Evolutionary conservation across 1,140 invertebrate species (phyloP), one percentile per base, ranked within the genome.

Genomic region (Dendroctonus ponderosae): DNA sequence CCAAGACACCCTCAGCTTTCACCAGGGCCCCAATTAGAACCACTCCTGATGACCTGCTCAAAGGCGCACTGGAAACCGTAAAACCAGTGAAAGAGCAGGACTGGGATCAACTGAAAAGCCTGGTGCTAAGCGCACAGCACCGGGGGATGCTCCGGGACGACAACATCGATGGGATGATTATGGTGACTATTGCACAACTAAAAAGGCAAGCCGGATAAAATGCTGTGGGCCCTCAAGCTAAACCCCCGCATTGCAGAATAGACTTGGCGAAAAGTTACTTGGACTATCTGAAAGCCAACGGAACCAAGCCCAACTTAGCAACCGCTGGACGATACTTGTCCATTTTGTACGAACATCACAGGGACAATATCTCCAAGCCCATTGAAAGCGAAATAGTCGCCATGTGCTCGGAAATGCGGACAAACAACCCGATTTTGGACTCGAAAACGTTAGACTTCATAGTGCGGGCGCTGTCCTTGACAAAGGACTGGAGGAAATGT

Each of bases 401-500:
- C n/a, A 71, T 73, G 12, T 78, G 73, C 65, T 72, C 83, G 6
- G 62, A 77, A 14, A 68, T 91, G 9, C 78, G 79, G 70, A 74
- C 77, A 38, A 82, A 84, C 53, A 85, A 86, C 79, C 78, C 81
- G 50, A 68, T 83, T 0, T 70, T 90, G 42, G 87, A 90, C 78
- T 73, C 71, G 50, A 70, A 66, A 7, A 86, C 85, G 37, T 81
- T 81, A 65, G 83, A 87, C 72, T 78, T 78, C 74, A 76, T 87
- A 11, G 80, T 91, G 49, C 71, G 75, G 57, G 87, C 82, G 2
- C 73, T 92, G 4, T 85, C 85, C 69, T 71, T 83, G 42, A 88
- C 90, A 9, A 73, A 76, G 61, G 72, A 83, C 59, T 90, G 88
- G 87, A 80, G 82, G 70, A 81, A 86, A 63, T 80, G 82, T 60